Evolutionary conservation across 2,797 vertebrate species (phyloP), one percentile per base, ranked within the genome.

Genomic region (Chiroxiphia lanceolata): DNA sequence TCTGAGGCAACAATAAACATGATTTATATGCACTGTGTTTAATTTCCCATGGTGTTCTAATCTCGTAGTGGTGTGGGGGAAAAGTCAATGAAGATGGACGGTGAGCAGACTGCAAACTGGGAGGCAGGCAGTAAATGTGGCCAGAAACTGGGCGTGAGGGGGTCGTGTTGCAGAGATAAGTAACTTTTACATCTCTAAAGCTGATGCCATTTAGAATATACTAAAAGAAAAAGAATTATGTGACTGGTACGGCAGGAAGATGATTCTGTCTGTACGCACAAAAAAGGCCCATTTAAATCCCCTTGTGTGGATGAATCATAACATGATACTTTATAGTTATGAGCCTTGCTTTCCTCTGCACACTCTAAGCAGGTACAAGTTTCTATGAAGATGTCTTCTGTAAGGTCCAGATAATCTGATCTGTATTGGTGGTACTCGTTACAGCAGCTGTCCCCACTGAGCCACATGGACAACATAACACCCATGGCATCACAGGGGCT

Each of bases 1-100:
- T 92, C 88, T 13, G 56, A 90, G 74, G 77, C 81, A 94, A 85
- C 86, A 93, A 82, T 96, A 96, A 96, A 96, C 63, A 93, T 92
- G 86, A 97, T 93, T 95, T 95, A 92, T 95, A 88, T 83, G 67
- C 70, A 51, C 70, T 82, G 63, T 6, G 10, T 94, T 94, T 94
- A 79, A 96, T 96, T 96, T 97, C 92, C 94, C 1, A 0, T 84
- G 51, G 85, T 88, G 69, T 79, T 90, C 54, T 82, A 84, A 69
- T 93, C 86, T 95, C 2, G 0, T 7, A 0, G 26, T 92, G 90
- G 27, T 87, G 80, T 78, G 53, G 40, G 74, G 70, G 36, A 79
- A 82, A 90, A 82, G 92, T 82, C 92, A 89, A n/a, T 45, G 78
- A 76, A 93, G 83, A 84, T 27, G 81, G 42, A 92, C 89, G 63